These are phyloP conservation scores for Scaptodrosophila latifasciaeformis DNA, from an alignment of 2,888 invertebrate genomes.

Conservation along the genomic window DNA sequence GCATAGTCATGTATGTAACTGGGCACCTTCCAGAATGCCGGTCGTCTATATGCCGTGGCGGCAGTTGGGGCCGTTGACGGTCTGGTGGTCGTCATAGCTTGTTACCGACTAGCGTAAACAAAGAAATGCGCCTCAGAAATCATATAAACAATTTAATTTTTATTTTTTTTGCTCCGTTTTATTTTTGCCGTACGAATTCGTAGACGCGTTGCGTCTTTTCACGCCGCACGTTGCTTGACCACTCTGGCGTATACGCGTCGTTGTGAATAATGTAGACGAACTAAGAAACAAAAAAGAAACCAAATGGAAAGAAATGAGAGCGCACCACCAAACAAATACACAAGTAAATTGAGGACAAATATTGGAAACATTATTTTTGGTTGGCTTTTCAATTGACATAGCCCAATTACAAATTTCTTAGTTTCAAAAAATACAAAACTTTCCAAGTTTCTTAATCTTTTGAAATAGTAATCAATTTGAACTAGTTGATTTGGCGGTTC, in stretches of 20 bases:
- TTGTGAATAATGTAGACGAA: conserved; percentile 30
- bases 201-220: conserved; percentile 47
- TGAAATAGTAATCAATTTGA: too few relatives aligned
- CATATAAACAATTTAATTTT: conserved; percentile 45
- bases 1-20: conserved; percentile 30
- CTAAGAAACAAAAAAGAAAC: conserved; percentile 28
- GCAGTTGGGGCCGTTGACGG: conserved; percentile 24
- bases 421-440: too few relatives aligned
- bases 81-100: conserved; percentile 64
- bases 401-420: too few relatives aligned
- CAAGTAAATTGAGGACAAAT: too few relatives aligned
- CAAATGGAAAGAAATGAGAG: conserved; percentile 19
- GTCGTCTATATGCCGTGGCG: conserved; percentile 54
- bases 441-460: too few relatives aligned
- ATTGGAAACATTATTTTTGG: too few relatives aligned
- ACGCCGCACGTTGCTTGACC: conserved; percentile 23
- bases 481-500: too few relatives aligned
- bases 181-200: conserved; percentile 9
- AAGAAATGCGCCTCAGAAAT: conserved; percentile 42
- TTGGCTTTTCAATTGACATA: too few relatives aligned
- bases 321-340: conserved; percentile 1
- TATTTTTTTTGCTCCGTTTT: conserved; percentile 25
- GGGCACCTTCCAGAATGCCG: conserved; percentile 71
- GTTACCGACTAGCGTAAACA: conserved; percentile 63
- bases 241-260: conserved; percentile 21